Evolutionary conservation across 1,140 invertebrate genomes (phyloP), one percentile per base, ranked within the genome.

Genomic region (Doryteuthis pealeii): DNA sequence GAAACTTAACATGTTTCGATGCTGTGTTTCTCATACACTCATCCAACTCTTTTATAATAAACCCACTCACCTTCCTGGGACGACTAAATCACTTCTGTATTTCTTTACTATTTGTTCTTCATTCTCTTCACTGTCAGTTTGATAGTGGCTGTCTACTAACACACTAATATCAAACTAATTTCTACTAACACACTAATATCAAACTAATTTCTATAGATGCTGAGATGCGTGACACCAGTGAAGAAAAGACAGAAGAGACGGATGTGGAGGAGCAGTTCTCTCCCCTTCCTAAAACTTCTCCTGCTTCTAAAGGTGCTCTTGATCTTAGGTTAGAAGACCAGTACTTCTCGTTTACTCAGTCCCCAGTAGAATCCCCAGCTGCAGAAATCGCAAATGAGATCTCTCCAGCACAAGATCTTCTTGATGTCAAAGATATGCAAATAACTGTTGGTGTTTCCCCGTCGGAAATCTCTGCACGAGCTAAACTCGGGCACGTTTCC

Each of bases 231-330:
- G 79, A 83, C 77, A 77, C 74, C 74, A 81, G 76, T 73, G 80
- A 83, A 75, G 82, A 81, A 73, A 83, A 82, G 76, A 79, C 80
- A 28, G 81, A 81, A 68, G 82, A 82, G 75, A 85, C 80, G 67
- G 82, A 84, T 76, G 81, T 82, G 28, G 83, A 85, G 71, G 84
- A 87, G 74, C 83, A 84, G 77, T 85, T 83, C 75, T 83, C 84
- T 76, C 84, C 82, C 70, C 74, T 81, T 74, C 62, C 77, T 43
- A 81, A 80, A 77, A 40, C 74, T 33, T 80, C 80, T 76, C 76
- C 80, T 76, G 72, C 76, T 72, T 75, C 76, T 76, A 75, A 67
- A 68, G 54, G 40, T 74, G 45, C 78, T 68, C 70, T 79, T 62
- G 79, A 82, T 74, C 74, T 83, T 65, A 75, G 80, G 54, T 72